Percentiles rank a stretch among this genome's conserved stretches.
These are phyloP conservation scores for Micoletzkya japonica DNA, from an alignment of 2,888 invertebrate species.

Conservation along the genomic window DNA sequence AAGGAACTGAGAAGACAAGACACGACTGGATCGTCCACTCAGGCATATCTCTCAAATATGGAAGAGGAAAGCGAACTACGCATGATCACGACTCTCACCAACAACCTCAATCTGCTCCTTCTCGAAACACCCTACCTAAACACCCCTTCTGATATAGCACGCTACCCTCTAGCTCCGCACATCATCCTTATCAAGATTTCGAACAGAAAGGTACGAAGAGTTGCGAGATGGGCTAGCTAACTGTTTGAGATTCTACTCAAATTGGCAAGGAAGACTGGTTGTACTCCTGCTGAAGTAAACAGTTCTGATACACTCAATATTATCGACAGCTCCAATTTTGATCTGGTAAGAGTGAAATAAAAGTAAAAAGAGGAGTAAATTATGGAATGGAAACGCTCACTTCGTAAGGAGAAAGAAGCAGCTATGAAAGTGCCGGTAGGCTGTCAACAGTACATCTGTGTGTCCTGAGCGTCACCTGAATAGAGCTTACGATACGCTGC, in stretches of 20 bases:
- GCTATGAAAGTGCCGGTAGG: too few species aligned
- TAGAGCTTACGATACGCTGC: too few species aligned
- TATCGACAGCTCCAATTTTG: not conserved
- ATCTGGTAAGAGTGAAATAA: conserved; percentile 19
- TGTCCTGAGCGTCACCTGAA: too few species aligned
- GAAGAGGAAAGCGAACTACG: conserved; percentile 33
- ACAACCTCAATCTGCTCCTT: conserved; percentile 39
- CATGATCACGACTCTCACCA: conserved; percentile 42
- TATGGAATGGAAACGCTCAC: too few species aligned
- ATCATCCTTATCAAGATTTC: conserved; percentile 45
- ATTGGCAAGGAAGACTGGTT: conserved; percentile 31
- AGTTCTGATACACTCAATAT: conserved; percentile 24
- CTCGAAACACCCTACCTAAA: conserved; percentile 48
- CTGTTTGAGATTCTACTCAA: conserved; percentile 31
- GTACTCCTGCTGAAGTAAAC: conserved; percentile 5
- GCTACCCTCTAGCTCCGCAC: conserved; percentile 44
- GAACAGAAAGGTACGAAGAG: conserved; percentile 40
- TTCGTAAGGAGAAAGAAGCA: too few species aligned
- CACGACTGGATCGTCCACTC: conserved; percentile 1
- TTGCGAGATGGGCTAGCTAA: not conserved
- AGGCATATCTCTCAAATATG: not conserved
- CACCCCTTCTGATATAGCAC: conserved; percentile 42
- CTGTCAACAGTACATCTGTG: too few species aligned
- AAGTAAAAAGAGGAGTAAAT: too few species aligned
- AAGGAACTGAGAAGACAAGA: conserved; percentile 14